These are phyloP conservation scores for Baronia brevicornis DNA, from an alignment of 2,888 invertebrate genomes.

Conservation along the genomic window DNA sequence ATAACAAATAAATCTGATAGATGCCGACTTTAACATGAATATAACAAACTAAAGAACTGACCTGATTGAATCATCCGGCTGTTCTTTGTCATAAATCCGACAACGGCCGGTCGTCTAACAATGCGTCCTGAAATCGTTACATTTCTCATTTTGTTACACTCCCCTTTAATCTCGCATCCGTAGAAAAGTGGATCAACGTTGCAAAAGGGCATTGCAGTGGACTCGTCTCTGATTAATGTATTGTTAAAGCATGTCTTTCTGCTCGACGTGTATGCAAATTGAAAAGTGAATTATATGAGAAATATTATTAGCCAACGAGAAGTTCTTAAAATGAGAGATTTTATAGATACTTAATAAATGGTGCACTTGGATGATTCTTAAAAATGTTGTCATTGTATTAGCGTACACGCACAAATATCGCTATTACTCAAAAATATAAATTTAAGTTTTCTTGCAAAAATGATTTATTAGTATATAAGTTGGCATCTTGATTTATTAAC, in stretches of 20 bases:
- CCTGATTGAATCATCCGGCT: constrained; percentile 73
- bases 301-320: no score
- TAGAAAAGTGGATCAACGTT: constrained; percentile 72
- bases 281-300: no score
- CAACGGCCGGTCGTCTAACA: constrained; percentile 69
- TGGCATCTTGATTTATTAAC: no score
- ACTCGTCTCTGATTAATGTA: constrained; percentile 66
- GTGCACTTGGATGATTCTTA: no score
- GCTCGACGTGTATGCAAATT: no score
- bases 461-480: no score
- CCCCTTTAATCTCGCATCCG: constrained; percentile 74
- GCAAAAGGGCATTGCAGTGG: constrained; percentile 70
- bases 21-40: constrained; percentile 62
- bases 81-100: constrained; percentile 75
- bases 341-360: no score
- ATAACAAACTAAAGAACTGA: constrained; percentile 72
- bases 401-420: no score
- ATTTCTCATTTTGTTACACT: constrained; percentile 75
- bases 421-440: no score
- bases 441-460: no score
- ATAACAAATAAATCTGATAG: constrained; percentile 62
- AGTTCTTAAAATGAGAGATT: no score
- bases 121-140: constrained; percentile 74
- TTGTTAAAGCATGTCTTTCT: constrained; percentile 31
- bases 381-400: no score